Percentiles rank a stretch among this genome's conserved stretches.
These are phyloP conservation scores for Polyommatus icarus DNA, from an alignment of 2,888 invertebrate genomes.

Conservation along the genomic window DNA sequence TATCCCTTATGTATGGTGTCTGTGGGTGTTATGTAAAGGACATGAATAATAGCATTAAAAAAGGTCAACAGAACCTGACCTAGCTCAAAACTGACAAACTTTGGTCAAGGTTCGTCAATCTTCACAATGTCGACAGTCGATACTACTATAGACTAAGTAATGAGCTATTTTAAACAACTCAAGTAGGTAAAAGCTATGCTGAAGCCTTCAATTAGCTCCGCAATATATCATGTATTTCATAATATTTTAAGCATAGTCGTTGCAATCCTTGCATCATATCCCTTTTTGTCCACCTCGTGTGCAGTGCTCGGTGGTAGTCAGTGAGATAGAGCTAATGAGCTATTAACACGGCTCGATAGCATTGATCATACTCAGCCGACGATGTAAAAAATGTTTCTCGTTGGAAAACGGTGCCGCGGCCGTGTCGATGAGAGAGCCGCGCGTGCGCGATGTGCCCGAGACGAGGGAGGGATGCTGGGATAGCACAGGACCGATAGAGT, in stretches of 20 bases:
- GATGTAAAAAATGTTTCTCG: constrained; percentile 35
- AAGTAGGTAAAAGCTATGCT: background rate
- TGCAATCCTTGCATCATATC: background rate
- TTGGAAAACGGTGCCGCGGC: constrained; percentile 40
- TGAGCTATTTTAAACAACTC: background rate
- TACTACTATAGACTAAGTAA: background rate
- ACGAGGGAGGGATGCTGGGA: constrained; percentile 54
- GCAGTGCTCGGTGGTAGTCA: background rate
- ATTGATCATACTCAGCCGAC: constrained; percentile 36
- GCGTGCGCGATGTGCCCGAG: constrained; percentile 50
- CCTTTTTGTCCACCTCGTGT: background rate
- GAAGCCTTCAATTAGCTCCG: no score
- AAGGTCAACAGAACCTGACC: background rate
- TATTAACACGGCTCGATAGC: constrained; percentile 27
- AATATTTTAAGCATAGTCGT: background rate
- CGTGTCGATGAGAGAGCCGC: constrained; percentile 44
- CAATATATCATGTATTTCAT: background rate
- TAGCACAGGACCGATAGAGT: constrained; percentile 50
- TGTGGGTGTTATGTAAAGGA: background rate
- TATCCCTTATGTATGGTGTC: background rate
- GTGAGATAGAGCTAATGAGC: constrained; percentile 10
- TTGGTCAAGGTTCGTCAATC: background rate
- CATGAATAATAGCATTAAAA: background rate
- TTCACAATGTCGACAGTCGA: background rate
- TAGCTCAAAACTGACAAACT: background rate